Conservation (phyloP, 2,113 vertebrate species). For the Pygoscelis antarcticus region DNA sequence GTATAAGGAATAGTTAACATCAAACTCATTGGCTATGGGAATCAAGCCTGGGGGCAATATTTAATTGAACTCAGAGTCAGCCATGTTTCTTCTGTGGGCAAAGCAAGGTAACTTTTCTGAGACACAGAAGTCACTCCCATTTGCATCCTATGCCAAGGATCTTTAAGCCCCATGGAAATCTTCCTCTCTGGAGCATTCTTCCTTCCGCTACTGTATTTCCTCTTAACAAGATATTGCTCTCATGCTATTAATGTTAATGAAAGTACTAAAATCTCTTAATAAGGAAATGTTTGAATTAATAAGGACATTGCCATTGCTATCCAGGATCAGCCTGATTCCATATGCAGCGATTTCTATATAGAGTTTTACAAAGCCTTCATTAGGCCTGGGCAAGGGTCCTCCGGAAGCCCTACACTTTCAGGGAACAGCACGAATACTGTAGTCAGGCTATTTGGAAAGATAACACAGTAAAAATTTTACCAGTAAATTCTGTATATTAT, state of each 20-base stretch:
- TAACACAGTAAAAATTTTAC: neutral
- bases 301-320: neutral
- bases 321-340: neutral
- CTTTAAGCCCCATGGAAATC: neutral
- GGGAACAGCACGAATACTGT: neutral
- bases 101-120: constrained; percentile 23
- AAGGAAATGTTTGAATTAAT: constrained; percentile 45
- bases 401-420: neutral
- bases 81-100: neutral
- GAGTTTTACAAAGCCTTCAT: neutral
- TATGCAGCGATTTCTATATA: neutral
- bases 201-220: constrained; percentile 19
- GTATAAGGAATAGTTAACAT: neutral
- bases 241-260: constrained; percentile 37
- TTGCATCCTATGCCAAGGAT: neutral
- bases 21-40: neutral
- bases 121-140: neutral
- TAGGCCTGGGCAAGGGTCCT: neutral
- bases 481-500: neutral
- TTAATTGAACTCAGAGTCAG: constrained; percentile 40
- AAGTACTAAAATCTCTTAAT: constrained; percentile 31
- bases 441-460: neutral
- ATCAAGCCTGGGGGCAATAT: constrained; percentile 12
- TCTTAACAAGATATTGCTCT: constrained; percentile 30
- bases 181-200: constrained; percentile 15